phyloP scores from a whole-genome alignment of 2,888 invertebrate species.

The Aethes cnicana region DNA sequence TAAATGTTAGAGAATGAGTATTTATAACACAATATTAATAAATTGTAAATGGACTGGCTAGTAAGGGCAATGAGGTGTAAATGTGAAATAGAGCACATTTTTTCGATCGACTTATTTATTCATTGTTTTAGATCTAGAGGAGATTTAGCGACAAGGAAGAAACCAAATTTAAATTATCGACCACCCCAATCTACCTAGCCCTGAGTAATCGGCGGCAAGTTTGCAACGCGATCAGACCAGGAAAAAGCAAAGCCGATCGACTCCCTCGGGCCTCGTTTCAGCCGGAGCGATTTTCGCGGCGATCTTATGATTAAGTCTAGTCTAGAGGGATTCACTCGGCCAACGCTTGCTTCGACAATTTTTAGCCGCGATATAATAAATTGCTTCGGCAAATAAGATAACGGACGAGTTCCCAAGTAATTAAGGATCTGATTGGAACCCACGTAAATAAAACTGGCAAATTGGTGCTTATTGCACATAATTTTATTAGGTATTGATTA shows the following conservation, averaged over 20 bases:
- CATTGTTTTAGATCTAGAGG: no score
- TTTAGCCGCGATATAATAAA: constrained; percentile 46
- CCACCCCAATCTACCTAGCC: constrained; percentile 11
- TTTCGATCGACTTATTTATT: no score
- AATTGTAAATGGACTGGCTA: no score
- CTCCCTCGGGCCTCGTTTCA: constrained; percentile 73
- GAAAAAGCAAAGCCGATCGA: constrained; percentile 64
- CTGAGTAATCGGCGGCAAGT: constrained; percentile 27
- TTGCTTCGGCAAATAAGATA: constrained; percentile 38
- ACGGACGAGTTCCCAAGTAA: constrained; percentile 24
- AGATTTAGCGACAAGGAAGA: no score
- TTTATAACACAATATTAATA: no score
- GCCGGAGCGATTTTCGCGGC: constrained; percentile 74
- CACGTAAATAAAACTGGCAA: not conserved
- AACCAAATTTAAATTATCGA: not conserved
- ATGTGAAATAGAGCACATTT: no score
- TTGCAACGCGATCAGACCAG: constrained; percentile 29
- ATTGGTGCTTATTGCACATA: not conserved
- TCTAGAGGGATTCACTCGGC: constrained; percentile 66
- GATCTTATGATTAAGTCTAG: constrained; percentile 79
- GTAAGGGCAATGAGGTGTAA: no score
- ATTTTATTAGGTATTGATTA: not conserved
- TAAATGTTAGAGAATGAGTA: no score
- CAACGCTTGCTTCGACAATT: constrained; percentile 47
- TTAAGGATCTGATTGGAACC: constrained; percentile 21